Conservation (phyloP, 2,888 invertebrate genomes). For the Drosophila setosimentum region DNA sequence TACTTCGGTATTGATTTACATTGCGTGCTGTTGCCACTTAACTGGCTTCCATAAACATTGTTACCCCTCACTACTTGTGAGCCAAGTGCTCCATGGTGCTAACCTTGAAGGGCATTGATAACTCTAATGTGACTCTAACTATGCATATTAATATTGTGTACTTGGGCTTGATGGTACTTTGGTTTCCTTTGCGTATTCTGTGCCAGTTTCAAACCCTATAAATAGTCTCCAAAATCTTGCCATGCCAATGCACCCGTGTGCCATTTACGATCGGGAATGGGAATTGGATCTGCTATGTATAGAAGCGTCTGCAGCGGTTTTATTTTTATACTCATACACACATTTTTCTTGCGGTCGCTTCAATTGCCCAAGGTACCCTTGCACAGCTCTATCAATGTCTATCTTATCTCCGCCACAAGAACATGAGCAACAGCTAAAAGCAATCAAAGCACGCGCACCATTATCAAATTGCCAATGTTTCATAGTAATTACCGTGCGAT, state of each 20-base stretch:
- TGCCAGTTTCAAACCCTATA: slow-evolving; percentile 51
- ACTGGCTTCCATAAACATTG: slow-evolving; percentile 20
- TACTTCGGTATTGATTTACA: slow-evolving; percentile 63
- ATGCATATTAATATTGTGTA: slow-evolving; percentile 36
- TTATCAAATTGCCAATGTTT: slow-evolving; percentile 47
- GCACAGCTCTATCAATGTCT: slow-evolving; percentile 21
- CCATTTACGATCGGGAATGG: slow-evolving; percentile 59
- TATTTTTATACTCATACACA: slow-evolving; percentile 40
- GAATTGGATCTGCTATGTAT: slow-evolving; percentile 56
- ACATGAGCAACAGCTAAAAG: slow-evolving; percentile 22
- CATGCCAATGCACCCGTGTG: slow-evolving; percentile 74
- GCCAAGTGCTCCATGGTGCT: slow-evolving; percentile 34
- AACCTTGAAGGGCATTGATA: slow-evolving; percentile 50
- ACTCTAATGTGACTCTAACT: slow-evolving; percentile 35
- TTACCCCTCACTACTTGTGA: slow-evolving; percentile 26
- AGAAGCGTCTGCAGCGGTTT: slow-evolving; percentile 43
- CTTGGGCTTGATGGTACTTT: slow-evolving; percentile 3
- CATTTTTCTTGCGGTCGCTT: slow-evolving; percentile 11
- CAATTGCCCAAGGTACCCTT: slow-evolving; percentile 7
- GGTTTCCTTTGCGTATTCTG: slow-evolving; percentile 28
- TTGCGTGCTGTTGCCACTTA: slow-evolving; percentile 69
- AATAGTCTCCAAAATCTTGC: slow-evolving; percentile 51
- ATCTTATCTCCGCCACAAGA: slow-evolving; percentile 46
- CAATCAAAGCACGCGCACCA: slow-evolving; percentile 57
- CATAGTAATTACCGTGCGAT: slow-evolving; percentile 50